These are phyloP conservation scores for Passer domesticus DNA, from an alignment of 2,113 vertebrate genomes.

Conservation along the genomic window DNA sequence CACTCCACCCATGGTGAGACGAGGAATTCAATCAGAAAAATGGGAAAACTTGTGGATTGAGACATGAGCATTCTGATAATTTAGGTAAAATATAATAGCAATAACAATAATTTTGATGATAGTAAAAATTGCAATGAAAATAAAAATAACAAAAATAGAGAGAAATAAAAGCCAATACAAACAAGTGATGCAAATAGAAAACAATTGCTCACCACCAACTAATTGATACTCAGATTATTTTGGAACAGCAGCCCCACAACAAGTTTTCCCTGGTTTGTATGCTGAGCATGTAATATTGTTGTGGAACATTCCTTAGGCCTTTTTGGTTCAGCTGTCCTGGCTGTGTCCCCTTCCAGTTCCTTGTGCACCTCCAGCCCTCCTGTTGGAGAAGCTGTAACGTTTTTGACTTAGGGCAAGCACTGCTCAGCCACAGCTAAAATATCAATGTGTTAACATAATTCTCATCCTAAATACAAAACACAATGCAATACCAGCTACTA, in stretches of 20 bases:
- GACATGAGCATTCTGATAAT: neutral
- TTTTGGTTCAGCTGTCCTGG: neutral
- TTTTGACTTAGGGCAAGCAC: neutral
- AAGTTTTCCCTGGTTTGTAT: neutral
- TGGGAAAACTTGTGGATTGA: neutral
- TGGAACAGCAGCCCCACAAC: neutral
- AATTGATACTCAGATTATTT: neutral
- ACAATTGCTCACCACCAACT: neutral
- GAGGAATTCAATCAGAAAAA: neutral
- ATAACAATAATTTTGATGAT: neutral
- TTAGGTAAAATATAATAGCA: neutral
- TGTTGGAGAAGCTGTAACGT: neutral
- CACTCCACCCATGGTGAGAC: neutral
- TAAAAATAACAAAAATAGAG: neutral
- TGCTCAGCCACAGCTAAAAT: neutral
- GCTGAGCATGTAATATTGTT: neutral
- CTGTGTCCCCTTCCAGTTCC: neutral
- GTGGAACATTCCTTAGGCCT: neutral
- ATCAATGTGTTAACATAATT: neutral
- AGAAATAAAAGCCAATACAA: neutral
- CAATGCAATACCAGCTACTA: neutral
- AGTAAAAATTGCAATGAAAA: neutral
- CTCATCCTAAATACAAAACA: neutral
- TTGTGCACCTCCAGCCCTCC: neutral
- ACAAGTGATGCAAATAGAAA: neutral